A percentile compares a stretch with the other conserved stretches of the same genome.
phyloP scores from a whole-genome alignment of 2,888 invertebrate species.

The Glomeris marginata region DNA sequence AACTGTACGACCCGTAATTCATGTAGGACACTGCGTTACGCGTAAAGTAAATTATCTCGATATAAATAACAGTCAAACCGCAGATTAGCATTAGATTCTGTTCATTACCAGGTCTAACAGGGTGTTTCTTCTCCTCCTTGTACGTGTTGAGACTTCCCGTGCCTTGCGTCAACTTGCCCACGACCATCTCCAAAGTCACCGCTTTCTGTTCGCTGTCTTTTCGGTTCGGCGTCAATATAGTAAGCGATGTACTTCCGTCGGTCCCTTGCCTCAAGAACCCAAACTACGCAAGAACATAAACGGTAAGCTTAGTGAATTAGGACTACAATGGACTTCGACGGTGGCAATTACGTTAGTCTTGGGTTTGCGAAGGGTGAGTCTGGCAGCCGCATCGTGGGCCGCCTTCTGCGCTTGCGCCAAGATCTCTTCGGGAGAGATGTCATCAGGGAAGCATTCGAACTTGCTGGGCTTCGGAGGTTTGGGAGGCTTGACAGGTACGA shows the following conservation, averaged over 20 bases:
- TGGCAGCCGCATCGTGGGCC: conserved; percentile 50
- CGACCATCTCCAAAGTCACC: conserved; percentile 53
- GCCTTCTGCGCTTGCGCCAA: conserved; percentile 54
- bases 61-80: not conserved
- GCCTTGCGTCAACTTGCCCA: conserved; percentile 69
- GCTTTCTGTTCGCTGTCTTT: conserved; percentile 44
- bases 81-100: conserved; percentile 3
- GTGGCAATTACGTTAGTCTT: conserved; percentile 36
- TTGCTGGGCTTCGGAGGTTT: conserved; percentile 25
- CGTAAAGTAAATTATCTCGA: too few relatives aligned
- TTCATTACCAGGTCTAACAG: conserved; percentile 49
- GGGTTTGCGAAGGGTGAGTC: conserved; percentile 39
- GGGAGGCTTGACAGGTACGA: too few relatives aligned
- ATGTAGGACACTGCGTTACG: conserved; percentile 54
- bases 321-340: too few relatives aligned
- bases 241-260: conserved; percentile 77
- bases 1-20: conserved; percentile 91
- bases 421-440: conserved; percentile 59
- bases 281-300: conserved; percentile 38
- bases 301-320: too few relatives aligned
- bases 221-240: conserved; percentile 60
- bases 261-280: conserved; percentile 73
- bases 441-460: conserved; percentile 62
- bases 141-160: conserved; percentile 60
- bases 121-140: conserved; percentile 75